Conservation (phyloP, 2,113 vertebrate genomes). For the Melozone crissalis region DNA sequence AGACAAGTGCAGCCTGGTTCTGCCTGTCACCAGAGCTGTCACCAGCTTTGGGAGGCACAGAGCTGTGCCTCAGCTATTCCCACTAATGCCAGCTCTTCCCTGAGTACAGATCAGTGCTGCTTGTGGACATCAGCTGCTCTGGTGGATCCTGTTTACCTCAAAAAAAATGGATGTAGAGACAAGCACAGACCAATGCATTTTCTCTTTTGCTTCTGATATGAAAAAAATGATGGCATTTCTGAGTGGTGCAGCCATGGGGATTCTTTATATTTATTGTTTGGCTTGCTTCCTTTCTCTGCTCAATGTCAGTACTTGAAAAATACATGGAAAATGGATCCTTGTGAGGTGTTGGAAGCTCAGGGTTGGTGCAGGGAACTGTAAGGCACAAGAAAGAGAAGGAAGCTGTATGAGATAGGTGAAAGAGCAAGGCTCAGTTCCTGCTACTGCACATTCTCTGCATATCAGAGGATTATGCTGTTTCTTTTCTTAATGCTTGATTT, state of each 20-base stretch:
- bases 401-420: neutral
- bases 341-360: neutral
- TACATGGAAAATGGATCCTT: neutral
- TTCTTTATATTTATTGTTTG: neutral
- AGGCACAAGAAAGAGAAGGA: neutral
- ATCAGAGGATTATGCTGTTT: neutral
- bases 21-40: neutral
- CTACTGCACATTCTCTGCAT: neutral
- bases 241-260: neutral
- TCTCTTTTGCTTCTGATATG: neutral
- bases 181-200: neutral
- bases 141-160: neutral
- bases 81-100: neutral
- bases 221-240: neutral
- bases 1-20: neutral
- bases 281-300: neutral
- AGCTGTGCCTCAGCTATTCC: neutral
- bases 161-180: neutral
- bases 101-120: neutral
- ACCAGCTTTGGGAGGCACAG: neutral
- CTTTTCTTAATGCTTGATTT: constrained; percentile 8
- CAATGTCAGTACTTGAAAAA: neutral
- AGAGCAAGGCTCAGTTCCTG: neutral
- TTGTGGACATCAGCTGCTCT: neutral
- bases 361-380: neutral